phyloP scores from a whole-genome alignment of 1,140 invertebrate species.

The Drosophila seguyi region DNA sequence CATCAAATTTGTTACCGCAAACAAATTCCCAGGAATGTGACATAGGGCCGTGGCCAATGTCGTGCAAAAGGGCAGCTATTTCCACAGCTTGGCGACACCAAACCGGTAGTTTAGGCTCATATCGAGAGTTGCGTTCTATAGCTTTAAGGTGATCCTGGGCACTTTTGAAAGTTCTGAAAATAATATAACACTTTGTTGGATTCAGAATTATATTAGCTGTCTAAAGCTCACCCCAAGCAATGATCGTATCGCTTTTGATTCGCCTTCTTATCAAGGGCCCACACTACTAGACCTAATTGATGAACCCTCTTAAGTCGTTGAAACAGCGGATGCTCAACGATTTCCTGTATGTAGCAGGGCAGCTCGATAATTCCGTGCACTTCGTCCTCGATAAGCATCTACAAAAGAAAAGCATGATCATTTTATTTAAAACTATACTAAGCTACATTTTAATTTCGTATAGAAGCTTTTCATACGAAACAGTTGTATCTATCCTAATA shows the following conservation, averaged over 20 bases:
- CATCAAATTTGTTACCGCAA: slow-evolving; percentile 52
- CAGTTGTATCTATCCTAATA: background rate
- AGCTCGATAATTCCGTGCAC: slow-evolving; percentile 65
- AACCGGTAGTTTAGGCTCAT: slow-evolving; percentile 48
- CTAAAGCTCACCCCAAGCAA: slow-evolving; percentile 65
- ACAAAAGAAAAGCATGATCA: background rate
- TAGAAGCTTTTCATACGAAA: background rate
- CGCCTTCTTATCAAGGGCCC: background rate
- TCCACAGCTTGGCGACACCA: slow-evolving; percentile 69
- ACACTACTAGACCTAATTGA: slow-evolving; percentile 57
- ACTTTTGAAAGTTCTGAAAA: slow-evolving; percentile 49
- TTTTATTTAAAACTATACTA: background rate
- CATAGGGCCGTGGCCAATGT: slow-evolving; percentile 90
- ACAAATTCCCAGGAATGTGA: slow-evolving; percentile 88
- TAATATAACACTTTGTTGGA: background rate
- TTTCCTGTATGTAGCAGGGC: slow-evolving; percentile 48
- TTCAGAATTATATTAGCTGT: background rate
- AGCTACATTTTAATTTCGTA: background rate
- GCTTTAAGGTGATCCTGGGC: slow-evolving; percentile 57
- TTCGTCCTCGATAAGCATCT: slow-evolving; percentile 65
- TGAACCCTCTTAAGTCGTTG: slow-evolving; percentile 68
- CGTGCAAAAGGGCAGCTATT: slow-evolving; percentile 89
- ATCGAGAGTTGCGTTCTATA: slow-evolving; percentile 57
- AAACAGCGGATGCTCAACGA: slow-evolving; percentile 60
- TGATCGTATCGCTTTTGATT: slow-evolving; percentile 70